Evolutionary conservation across 1,140 invertebrate species (phyloP), one percentile per base, ranked within the genome.

Genomic region (Zaprionus nigranus): DNA sequence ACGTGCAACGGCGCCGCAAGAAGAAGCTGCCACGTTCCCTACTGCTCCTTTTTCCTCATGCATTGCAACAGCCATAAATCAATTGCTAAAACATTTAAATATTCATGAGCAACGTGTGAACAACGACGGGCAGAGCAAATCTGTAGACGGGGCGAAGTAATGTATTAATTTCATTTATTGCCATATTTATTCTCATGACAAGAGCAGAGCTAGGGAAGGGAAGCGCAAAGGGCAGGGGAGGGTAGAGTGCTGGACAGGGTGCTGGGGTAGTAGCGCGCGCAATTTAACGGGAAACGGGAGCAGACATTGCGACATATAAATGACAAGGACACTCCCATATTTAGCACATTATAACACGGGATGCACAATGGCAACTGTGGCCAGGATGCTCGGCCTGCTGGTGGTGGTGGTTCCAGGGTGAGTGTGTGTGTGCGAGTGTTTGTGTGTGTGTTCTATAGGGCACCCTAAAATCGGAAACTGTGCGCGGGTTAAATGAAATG

Each of bases 291-390:
- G 66, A 71, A 83, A 69, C 68, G 81, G 64, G 70, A 80, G 69
- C 69, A 72, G 58, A 79, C 83, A 82, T 86, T 82, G 84, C 84
- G 84, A 90, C 86, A 90, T 90, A 91, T 88, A 91, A 91, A 91
- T 91, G 90, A 91, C 90, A 91, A 91, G 90, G 90, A 91, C 90
- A 91, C 90, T 86, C 90, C 90, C 90, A 91, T 91, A 91, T 91
- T 91, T 91, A 91, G 85, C 90, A 91, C 90, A 74, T 91, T 80
- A 70, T 80, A 86, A 75, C 80, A 75, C 80, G 77, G 34, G 43
- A 59, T 24, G 57, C 75, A 83, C 80, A 87, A 90, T 90, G 85
- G 82, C 86, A 85, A 82, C 83, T 82, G 68, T 76, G 83, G 82
- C 79, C 61, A 72, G 79, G 63, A 68, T 60, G 28, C 56, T 17